Percentiles rank a stretch among this genome's conserved stretches.
Conservation (phyloP, 1,140 invertebrate genomes). For the Drosophila miranda region DNA sequence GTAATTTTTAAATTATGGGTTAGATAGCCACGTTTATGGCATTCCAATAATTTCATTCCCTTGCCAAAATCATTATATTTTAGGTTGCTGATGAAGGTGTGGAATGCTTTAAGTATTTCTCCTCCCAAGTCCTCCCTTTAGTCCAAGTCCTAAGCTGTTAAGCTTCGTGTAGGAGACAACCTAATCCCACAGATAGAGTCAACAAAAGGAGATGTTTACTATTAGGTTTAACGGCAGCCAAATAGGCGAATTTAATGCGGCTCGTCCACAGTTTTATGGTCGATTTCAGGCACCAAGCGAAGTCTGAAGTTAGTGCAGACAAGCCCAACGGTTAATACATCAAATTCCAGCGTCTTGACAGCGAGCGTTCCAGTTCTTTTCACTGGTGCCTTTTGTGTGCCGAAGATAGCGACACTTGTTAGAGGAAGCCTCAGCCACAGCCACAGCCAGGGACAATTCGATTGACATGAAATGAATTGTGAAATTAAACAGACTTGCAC, state of each 20-base stretch:
- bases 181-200: conserved; percentile 45
- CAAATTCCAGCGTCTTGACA: conserved; percentile 71
- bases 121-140: conserved; percentile 11
- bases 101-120: conserved; percentile 22
- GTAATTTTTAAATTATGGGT: no score
- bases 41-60: no score
- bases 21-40: no score
- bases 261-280: conserved; percentile 38
- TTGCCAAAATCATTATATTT: background rate
- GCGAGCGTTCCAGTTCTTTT: conserved; percentile 41
- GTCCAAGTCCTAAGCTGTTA: conserved; percentile 24
- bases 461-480: conserved; percentile 80
- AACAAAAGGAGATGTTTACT: conserved; percentile 43
- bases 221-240: conserved; percentile 60
- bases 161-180: conserved; percentile 37
- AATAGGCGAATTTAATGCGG: conserved; percentile 48
- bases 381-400: conserved; percentile 16
- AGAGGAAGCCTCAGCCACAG: background rate
- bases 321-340: conserved; percentile 67
- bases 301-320: conserved; percentile 14
- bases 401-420: conserved; percentile 44
- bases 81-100: conserved; percentile 3
- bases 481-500: conserved; percentile 71
- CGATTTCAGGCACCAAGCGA: conserved; percentile 31
- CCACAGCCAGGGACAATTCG: conserved; percentile 59